Conservation (phyloP, 30 jellyfish, hydroid and myxozoan genomes). For the Pseudorhiza aurosa region DNA sequence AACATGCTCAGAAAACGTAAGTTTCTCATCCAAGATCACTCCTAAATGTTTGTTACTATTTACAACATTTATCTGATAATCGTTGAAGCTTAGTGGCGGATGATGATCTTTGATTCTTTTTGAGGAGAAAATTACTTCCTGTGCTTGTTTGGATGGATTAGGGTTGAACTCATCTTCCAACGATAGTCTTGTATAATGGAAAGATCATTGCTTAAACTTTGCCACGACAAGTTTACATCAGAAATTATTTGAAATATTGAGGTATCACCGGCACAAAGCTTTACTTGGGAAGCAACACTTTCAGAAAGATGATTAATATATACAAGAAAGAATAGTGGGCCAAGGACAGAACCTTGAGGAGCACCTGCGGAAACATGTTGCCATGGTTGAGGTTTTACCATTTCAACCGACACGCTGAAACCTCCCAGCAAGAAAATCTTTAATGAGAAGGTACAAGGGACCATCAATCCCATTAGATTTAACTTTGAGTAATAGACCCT, state of each 20-base stretch:
- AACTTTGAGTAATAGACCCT: not conserved
- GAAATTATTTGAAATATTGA: no score
- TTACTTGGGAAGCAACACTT: not conserved
- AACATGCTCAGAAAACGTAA: no score
- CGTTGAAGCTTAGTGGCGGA: no score
- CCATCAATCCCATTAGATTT: conserved; percentile 1
- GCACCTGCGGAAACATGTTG: not conserved
- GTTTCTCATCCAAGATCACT: no score
- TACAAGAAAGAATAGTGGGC: not conserved
- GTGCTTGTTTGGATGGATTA: no score
- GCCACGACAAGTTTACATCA: no score
- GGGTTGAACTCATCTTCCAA: not conserved
- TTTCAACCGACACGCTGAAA: not conserved
- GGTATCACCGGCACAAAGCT: no score
- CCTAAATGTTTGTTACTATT: no score
- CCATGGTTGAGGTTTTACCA: not conserved
- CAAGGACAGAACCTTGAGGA: conserved; percentile 7
- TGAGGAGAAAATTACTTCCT: no score
- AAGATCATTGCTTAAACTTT: no score
- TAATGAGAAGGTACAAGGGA: not conserved
- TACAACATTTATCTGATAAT: no score
- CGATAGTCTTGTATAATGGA: not conserved
- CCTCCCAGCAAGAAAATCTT: not conserved
- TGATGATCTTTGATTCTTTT: no score
- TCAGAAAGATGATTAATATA: not conserved